Percentiles rank a stretch among this genome's conserved stretches.
Conservation (phyloP, 2,113 vertebrate species). For the Pituophis catenifer region DNA sequence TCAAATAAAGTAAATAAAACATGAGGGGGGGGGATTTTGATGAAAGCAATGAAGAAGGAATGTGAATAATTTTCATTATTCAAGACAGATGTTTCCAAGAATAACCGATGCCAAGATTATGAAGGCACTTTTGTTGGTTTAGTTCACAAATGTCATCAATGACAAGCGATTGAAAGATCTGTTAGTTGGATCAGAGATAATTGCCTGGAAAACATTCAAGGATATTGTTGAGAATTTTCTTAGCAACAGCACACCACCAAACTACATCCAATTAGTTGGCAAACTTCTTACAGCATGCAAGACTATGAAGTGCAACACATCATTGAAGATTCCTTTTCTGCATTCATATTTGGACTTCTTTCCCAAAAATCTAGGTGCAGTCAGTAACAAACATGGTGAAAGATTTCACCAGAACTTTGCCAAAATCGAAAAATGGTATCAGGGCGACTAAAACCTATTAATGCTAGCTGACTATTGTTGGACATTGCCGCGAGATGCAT, state of each 20-base stretch:
- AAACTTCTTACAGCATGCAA: background rate
- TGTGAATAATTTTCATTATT: background rate
- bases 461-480: background rate
- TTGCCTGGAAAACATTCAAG: background rate
- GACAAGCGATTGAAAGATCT: background rate
- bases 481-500: background rate
- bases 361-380: background rate
- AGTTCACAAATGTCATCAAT: background rate
- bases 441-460: background rate
- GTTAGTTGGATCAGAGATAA: too few species aligned
- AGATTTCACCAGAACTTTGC: background rate
- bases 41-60: background rate
- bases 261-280: background rate
- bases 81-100: background rate
- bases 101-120: background rate
- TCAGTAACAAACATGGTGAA: background rate
- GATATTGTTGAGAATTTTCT: background rate
- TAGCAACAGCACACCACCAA: background rate
- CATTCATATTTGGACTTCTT: background rate
- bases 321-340: background rate
- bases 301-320: background rate
- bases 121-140: background rate
- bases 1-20: too few species aligned
- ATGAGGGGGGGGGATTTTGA: background rate
- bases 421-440: background rate